Percentiles rank a stretch among this genome's conserved stretches.
phyloP scores from a whole-genome alignment of 1,140 invertebrate genomes.

The Bombus breviceps region DNA sequence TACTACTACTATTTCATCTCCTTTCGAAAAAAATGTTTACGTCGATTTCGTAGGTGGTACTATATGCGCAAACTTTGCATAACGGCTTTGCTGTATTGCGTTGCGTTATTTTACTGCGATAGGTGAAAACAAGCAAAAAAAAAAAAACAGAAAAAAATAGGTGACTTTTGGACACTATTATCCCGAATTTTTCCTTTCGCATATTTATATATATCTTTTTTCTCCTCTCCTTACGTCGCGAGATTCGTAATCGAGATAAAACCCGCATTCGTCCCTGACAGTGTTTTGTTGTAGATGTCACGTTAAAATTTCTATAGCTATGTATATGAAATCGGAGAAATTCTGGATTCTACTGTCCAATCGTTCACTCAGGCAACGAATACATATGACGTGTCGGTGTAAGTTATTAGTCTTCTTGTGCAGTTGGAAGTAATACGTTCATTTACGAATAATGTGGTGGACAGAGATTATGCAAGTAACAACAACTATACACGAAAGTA shows the following conservation, averaged over 20 bases:
- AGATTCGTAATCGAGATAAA: neutral
- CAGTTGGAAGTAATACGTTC: constrained; percentile 51
- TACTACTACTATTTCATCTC: neutral
- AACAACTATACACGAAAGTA: constrained; percentile 35
- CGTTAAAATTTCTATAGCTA: neutral
- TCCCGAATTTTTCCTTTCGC: constrained; percentile 13
- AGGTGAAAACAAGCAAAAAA: neutral
- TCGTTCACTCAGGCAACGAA: constrained; percentile 37
- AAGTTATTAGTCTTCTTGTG: constrained; percentile 58
- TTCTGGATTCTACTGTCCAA: constrained; percentile 49
- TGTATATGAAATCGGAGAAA: neutral
- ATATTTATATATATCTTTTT: neutral
- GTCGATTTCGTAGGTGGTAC: constrained; percentile 43
- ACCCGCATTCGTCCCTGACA: too few species aligned
- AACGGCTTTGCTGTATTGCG: constrained; percentile 56
- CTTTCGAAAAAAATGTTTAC: constrained; percentile 17
- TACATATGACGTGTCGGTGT: constrained; percentile 48
- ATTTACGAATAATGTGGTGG: constrained; percentile 59
- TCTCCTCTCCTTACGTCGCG: neutral
- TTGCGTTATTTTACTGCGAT: constrained; percentile 51
- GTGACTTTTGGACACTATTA: constrained; percentile 49
- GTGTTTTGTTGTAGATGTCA: too few species aligned
- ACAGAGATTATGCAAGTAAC: constrained; percentile 48
- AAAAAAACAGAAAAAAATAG: neutral
- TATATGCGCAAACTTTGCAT: constrained; percentile 40